Conservation (phyloP, 2,113 vertebrate species). For the Oriolus oriolus region DNA sequence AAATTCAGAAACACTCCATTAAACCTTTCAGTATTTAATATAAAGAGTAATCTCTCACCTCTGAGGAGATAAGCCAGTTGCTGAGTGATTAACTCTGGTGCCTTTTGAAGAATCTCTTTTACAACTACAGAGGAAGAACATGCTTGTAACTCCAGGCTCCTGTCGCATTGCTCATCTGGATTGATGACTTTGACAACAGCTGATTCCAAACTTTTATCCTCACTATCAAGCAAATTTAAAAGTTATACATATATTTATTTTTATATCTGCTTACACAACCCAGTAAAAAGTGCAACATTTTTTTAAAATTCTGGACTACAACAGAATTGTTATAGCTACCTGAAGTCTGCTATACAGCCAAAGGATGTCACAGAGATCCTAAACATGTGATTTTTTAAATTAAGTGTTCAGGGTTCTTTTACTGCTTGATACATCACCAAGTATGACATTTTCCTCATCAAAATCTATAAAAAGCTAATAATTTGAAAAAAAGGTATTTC, state of each 20-base stretch:
- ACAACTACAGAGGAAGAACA: slow-evolving; percentile 79
- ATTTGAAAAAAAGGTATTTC: neutral
- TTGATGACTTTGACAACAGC: slow-evolving; percentile 86
- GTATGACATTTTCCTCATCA: neutral
- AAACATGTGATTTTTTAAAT: neutral
- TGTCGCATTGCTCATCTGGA: slow-evolving; percentile 73
- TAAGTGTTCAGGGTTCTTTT: neutral
- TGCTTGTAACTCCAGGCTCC: slow-evolving; percentile 62
- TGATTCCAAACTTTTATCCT: slow-evolving; percentile 80
- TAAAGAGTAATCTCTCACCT: slow-evolving; percentile 84
- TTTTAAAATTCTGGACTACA: neutral
- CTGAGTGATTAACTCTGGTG: slow-evolving; percentile 86
- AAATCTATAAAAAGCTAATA: neutral
- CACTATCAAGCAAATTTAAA: slow-evolving; percentile 73
- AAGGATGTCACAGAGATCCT: neutral
- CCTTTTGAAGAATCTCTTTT: slow-evolving; percentile 89
- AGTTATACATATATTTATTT: neutral
- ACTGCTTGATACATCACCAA: neutral
- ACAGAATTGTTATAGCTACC: neutral
- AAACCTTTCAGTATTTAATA: slow-evolving; percentile 79
- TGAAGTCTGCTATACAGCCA: neutral
- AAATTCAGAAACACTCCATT: slow-evolving; percentile 86
- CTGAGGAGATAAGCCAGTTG: slow-evolving; percentile 88
- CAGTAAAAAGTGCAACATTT: neutral
- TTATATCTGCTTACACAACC: neutral